These are phyloP conservation scores for Augochlorella aurata DNA, from an alignment of 2,888 invertebrate genomes.

Conservation along the genomic window DNA sequence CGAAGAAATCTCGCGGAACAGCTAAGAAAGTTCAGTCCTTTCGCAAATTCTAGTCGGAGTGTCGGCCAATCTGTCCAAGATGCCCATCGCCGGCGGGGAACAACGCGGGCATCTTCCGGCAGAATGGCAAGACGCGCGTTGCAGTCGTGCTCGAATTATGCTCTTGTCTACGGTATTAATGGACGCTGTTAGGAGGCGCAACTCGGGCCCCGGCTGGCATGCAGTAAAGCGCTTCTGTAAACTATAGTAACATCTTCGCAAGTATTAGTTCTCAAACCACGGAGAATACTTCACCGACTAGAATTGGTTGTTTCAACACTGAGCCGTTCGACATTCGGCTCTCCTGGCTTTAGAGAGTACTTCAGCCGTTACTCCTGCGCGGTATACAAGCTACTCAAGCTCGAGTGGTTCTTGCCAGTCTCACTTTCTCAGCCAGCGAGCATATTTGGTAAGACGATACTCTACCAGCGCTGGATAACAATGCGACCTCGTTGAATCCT, in stretches of 20 bases:
- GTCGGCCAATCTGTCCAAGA: not conserved
- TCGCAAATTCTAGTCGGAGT: not conserved
- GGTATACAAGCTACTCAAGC: slow-evolving; percentile 62
- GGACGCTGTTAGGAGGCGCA: slow-evolving; percentile 52
- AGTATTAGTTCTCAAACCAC: slow-evolving; percentile 65
- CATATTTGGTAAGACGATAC: slow-evolving; percentile 67
- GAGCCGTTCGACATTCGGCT: slow-evolving; percentile 65
- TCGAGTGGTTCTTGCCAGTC: slow-evolving; percentile 64
- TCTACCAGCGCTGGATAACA: slow-evolving; percentile 41
- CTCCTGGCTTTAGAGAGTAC: slow-evolving; percentile 57
- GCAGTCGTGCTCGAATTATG: slow-evolving; percentile 47
- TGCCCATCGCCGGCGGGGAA: not conserved
- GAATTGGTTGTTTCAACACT: slow-evolving; percentile 66
- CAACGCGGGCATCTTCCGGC: slow-evolving; percentile 37
- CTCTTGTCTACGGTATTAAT: slow-evolving; percentile 59
- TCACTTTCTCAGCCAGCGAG: slow-evolving; percentile 61
- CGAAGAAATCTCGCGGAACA: not conserved
- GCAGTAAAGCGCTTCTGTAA: slow-evolving; percentile 41
- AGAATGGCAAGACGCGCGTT: slow-evolving; percentile 18
- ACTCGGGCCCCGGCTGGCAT: slow-evolving; percentile 38
- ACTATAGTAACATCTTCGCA: slow-evolving; percentile 53
- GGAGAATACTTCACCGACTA: slow-evolving; percentile 65
- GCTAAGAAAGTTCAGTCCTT: slow-evolving; percentile 4
- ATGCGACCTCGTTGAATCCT: slow-evolving; percentile 38
- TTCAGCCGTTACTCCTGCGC: slow-evolving; percentile 63